phyloP scores from a whole-genome alignment of 2,888 invertebrate species.

The Orchestes rusci region DNA sequence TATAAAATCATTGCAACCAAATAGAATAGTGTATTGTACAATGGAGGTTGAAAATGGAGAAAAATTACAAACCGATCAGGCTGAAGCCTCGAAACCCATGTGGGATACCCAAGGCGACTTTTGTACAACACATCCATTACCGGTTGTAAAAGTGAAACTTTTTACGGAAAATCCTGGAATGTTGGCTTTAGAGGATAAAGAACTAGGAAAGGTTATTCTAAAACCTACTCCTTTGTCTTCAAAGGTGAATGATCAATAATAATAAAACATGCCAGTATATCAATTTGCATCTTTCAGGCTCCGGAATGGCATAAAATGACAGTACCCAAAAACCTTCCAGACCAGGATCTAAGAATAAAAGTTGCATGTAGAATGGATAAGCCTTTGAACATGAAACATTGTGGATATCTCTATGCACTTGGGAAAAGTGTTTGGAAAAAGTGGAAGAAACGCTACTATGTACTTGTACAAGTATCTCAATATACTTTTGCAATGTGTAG shows the following conservation, averaged over 20 bases:
- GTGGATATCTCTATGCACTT: constrained; percentile 85
- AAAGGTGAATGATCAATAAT: constrained; percentile 52
- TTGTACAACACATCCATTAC: constrained; percentile 94
- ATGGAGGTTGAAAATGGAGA: constrained; percentile 99
- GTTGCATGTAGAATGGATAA: constrained; percentile 98
- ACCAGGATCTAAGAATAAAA: constrained; percentile 94
- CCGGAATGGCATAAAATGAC: constrained; percentile 99
- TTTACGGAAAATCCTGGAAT: constrained; percentile 97
- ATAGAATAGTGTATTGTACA: constrained; percentile 98
- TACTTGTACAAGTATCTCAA: constrained; percentile 97
- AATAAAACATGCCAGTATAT: not conserved
- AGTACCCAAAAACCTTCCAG: constrained; percentile 88
- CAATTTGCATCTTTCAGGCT: constrained; percentile 46
- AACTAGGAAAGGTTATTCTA: constrained; percentile 87
- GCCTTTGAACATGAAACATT: constrained; percentile 98
- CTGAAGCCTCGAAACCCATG: constrained; percentile 98
- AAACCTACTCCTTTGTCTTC: constrained; percentile 82
- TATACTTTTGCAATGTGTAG: constrained; percentile 99
- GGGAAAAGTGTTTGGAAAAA: constrained; percentile 99
- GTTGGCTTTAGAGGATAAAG: constrained; percentile 97
- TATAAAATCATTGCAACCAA: constrained; percentile 90
- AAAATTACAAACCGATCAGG: constrained; percentile 98
- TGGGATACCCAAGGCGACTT: constrained; percentile 99
- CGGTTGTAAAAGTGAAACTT: constrained; percentile 94
- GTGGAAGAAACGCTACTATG: constrained; percentile 98